These are phyloP conservation scores for Decapterus maruadsi DNA, from an alignment of 2,797 vertebrate genomes.

Conservation along the genomic window DNA sequence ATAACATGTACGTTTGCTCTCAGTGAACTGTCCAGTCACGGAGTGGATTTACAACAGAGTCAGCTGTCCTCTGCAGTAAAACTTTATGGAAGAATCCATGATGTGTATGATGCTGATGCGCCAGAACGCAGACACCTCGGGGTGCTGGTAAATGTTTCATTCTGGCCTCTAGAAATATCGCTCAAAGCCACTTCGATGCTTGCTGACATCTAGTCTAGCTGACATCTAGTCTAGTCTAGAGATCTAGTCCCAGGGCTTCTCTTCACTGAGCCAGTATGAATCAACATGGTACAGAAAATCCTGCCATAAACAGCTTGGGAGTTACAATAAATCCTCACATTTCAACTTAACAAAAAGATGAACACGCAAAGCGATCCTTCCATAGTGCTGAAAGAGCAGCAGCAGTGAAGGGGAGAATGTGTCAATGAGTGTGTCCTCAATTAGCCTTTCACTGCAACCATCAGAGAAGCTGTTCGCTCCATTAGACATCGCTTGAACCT, in stretches of 20 bases:
- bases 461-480: slow-evolving; percentile 52
- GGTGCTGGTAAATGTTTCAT: slow-evolving; percentile 13
- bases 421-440: slow-evolving; percentile 44
- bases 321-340: not conserved
- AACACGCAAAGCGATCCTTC: not conserved
- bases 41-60: not conserved
- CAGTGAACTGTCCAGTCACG: not conserved
- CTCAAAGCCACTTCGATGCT: slow-evolving; percentile 39
- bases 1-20: slow-evolving; percentile 15
- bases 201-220: too few species aligned
- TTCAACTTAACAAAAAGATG: slow-evolving; percentile 3
- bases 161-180: slow-evolving; percentile 31
- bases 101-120: slow-evolving; percentile 45
- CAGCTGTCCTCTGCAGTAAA: slow-evolving; percentile 1
- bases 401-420: not conserved
- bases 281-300: not conserved
- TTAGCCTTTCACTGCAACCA: slow-evolving; percentile 50
- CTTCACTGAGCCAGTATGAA: slow-evolving; percentile 11
- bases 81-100: slow-evolving; percentile 26
- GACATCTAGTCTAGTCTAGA: too few species aligned
- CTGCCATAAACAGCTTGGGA: not conserved
- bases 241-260: slow-evolving; percentile 16
- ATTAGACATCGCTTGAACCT: slow-evolving; percentile 64
- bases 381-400: not conserved
- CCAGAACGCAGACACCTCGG: slow-evolving; percentile 26